Evolutionary conservation across 2,797 vertebrate species (phyloP).

Genomic region (Gallinago solitaria): DNA sequence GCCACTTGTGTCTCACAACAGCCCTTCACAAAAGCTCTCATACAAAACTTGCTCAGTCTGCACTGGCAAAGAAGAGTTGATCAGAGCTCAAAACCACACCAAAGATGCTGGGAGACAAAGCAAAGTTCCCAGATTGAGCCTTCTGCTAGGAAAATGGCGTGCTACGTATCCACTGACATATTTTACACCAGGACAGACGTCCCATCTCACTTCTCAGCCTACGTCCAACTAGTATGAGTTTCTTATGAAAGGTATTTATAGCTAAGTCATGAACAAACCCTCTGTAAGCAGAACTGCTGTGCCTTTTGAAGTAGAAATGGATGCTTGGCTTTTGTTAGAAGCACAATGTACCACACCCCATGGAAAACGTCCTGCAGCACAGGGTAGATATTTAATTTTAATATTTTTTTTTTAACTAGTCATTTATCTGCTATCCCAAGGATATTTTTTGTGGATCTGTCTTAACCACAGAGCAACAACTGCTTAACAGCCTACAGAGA

Average conservation of each 20-base stretch:
- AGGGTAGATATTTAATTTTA: background rate
- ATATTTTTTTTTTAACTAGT: background rate
- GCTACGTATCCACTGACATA: fast-evolving
- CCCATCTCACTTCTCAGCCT: background rate
- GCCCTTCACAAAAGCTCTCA: background rate
- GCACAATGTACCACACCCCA: background rate
- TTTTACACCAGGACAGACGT: background rate
- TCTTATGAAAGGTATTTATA: background rate
- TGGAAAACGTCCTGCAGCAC: background rate
- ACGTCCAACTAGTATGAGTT: background rate
- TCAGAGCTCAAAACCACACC: background rate
- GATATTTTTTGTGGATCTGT: background rate
- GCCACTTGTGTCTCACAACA: background rate
- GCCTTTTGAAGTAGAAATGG: background rate
- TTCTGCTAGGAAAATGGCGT: background rate
- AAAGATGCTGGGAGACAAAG: background rate
- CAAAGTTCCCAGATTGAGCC: background rate
- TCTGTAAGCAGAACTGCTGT: background rate
- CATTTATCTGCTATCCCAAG: no score
- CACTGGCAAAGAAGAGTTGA: background rate
- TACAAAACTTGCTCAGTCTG: background rate
- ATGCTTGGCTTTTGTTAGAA: background rate
- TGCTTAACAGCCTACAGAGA: background rate
- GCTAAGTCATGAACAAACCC: background rate
- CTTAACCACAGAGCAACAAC: background rate